Percentiles rank a stretch among this genome's conserved stretches.
phyloP scores from a whole-genome alignment of 2,113 vertebrate genomes.

The Varanus komodoensis region DNA sequence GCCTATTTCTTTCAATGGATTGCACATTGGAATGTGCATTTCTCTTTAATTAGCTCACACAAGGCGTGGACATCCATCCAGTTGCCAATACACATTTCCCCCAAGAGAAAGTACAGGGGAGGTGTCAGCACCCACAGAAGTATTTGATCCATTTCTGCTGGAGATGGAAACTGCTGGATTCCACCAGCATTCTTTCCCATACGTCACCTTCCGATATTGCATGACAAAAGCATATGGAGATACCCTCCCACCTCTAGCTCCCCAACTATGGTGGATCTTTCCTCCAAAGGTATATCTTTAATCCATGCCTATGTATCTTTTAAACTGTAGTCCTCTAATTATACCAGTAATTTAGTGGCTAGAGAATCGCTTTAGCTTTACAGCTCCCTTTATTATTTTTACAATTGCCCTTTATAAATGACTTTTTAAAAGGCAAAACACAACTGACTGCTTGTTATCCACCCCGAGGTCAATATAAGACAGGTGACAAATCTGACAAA shows the following conservation, averaged over 20 bases:
- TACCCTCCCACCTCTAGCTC: background rate
- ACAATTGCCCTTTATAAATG: background rate
- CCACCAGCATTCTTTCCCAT: too few relatives aligned
- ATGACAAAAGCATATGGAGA: background rate
- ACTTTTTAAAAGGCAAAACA: background rate
- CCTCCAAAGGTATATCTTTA: background rate
- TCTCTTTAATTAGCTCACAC: too few relatives aligned
- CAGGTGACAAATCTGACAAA: background rate
- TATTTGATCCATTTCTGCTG: too few relatives aligned
- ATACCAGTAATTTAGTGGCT: background rate
- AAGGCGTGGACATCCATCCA: too few relatives aligned
- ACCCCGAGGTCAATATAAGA: background rate
- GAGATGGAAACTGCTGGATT: too few relatives aligned
- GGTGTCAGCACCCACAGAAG: too few relatives aligned
- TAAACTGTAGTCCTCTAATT: background rate
- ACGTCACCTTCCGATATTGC: too few relatives aligned
- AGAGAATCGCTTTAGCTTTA: background rate
- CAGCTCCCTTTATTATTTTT: too few relatives aligned
- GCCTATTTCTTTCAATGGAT: too few relatives aligned
- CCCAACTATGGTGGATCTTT: background rate
- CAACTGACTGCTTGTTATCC: background rate
- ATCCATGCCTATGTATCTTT: background rate
- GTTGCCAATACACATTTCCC: too few relatives aligned
- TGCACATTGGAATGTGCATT: too few relatives aligned
- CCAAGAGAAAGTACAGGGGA: too few relatives aligned